Evolutionary conservation across 2,888 invertebrate species (phyloP).

Genomic region (Priocnemis perturbator): DNA sequence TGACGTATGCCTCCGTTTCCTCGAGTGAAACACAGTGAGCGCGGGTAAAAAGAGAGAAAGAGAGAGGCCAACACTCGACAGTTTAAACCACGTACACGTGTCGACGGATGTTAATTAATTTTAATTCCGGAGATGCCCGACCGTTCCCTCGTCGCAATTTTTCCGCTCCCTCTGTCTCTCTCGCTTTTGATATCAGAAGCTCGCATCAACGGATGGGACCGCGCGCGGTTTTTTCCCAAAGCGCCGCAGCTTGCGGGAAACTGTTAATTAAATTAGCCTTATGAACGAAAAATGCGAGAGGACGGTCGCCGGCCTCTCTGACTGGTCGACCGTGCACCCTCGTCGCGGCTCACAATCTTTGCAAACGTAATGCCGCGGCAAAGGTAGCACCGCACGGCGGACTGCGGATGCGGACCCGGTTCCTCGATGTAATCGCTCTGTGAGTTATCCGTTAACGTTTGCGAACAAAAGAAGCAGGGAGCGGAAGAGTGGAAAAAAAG

Average conservation of each 20-base stretch:
- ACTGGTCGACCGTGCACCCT: background rate
- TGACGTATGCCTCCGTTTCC: no score
- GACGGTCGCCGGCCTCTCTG: background rate
- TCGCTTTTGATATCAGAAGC: background rate
- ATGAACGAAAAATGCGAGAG: conserved; percentile 7
- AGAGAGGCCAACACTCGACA: no score
- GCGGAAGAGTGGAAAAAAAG: background rate
- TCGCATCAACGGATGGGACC: background rate
- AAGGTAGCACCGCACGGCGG: background rate
- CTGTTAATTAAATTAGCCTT: conserved; percentile 36
- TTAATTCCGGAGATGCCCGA: conserved; percentile 2
- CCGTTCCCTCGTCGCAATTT: background rate
- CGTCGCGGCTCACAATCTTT: background rate
- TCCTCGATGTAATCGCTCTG: no score
- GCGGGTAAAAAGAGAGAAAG: no score
- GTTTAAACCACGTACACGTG: no score
- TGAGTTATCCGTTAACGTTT: no score
- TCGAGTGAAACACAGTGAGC: background rate
- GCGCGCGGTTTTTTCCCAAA: conserved; percentile 20
- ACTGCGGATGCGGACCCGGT: no score
- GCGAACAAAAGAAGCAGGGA: background rate
- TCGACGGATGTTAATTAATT: conserved; percentile 45
- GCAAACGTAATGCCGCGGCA: conserved; percentile 4
- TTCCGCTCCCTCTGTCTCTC: background rate
- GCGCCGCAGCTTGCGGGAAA: conserved; percentile 29